phyloP scores from a whole-genome alignment of 1,140 invertebrate genomes.

The Agrilus planipennis region DNA sequence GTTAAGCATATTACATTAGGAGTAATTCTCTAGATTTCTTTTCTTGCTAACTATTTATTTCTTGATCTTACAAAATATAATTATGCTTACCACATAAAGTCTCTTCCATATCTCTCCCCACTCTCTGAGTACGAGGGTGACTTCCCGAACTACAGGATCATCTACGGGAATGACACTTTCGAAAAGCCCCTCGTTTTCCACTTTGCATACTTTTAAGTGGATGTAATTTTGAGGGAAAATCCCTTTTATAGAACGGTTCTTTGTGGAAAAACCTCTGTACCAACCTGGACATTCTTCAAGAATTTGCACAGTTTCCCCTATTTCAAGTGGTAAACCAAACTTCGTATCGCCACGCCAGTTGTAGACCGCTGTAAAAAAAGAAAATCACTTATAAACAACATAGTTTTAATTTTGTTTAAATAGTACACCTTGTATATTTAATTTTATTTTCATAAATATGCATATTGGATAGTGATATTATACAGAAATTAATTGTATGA shows the following conservation, averaged over 20 bases:
- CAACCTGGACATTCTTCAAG: slow-evolving; percentile 81
- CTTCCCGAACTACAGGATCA: slow-evolving; percentile 79
- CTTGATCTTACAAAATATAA: no score
- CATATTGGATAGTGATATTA: background rate
- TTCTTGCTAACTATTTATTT: no score
- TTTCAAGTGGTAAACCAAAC: slow-evolving; percentile 70
- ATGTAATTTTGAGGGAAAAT: slow-evolving; percentile 74
- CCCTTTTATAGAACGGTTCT: slow-evolving; percentile 70
- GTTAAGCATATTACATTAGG: no score
- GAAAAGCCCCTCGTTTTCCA: slow-evolving; percentile 59
- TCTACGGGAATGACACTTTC: slow-evolving; percentile 62
- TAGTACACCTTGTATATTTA: background rate
- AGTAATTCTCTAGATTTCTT: no score
- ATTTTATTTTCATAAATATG: background rate
- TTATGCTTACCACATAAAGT: slow-evolving; percentile 73
- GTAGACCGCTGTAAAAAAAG: slow-evolving; percentile 64
- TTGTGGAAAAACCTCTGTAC: slow-evolving; percentile 73
- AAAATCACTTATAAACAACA: background rate
- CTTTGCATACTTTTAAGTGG: slow-evolving; percentile 62
- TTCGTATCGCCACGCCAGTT: slow-evolving; percentile 77
- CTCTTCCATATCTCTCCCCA: slow-evolving; percentile 88
- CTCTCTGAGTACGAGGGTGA: slow-evolving; percentile 82
- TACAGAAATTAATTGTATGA: background rate
- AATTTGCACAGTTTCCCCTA: slow-evolving; percentile 84
- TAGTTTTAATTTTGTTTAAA: background rate